These are phyloP conservation scores for Brachionus sp. DNA, from an alignment of 1,140 invertebrate genomes.

Conservation along the genomic window DNA sequence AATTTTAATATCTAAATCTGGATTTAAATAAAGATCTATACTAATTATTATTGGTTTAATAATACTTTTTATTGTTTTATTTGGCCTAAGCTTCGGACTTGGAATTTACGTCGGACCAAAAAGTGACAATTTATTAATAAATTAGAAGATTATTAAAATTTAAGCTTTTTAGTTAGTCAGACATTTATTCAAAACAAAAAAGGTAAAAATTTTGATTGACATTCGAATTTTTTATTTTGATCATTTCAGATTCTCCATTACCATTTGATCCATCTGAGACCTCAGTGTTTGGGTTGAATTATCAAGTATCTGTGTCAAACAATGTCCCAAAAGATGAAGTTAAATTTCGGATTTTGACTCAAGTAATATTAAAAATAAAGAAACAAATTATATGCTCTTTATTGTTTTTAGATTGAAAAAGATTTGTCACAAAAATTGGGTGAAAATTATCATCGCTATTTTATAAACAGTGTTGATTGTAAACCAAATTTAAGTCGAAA, in stretches of 20 bases:
- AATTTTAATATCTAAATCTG: not conserved
- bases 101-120: slow-evolving; percentile 18
- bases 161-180: not conserved
- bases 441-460: not conserved
- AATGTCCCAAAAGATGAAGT: slow-evolving; percentile 7
- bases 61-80: not conserved
- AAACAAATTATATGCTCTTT: not conserved
- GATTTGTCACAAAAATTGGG: not conserved
- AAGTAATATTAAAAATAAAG: not conserved
- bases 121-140: not conserved
- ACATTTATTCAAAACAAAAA: not conserved
- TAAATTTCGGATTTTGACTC: not conserved
- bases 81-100: not conserved
- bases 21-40: not conserved
- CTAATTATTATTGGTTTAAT: not conserved
- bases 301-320: not conserved
- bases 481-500: not conserved
- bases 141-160: not conserved
- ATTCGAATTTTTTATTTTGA: not conserved
- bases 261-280: not conserved
- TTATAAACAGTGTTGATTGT: not conserved
- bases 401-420: slow-evolving; percentile 1
- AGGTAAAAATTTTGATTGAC: not conserved
- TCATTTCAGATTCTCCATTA: not conserved
- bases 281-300: not conserved